Evolutionary conservation across 2,797 vertebrate genomes (phyloP), one percentile per base, ranked within the genome.

Genomic region (Argya squamiceps): DNA sequence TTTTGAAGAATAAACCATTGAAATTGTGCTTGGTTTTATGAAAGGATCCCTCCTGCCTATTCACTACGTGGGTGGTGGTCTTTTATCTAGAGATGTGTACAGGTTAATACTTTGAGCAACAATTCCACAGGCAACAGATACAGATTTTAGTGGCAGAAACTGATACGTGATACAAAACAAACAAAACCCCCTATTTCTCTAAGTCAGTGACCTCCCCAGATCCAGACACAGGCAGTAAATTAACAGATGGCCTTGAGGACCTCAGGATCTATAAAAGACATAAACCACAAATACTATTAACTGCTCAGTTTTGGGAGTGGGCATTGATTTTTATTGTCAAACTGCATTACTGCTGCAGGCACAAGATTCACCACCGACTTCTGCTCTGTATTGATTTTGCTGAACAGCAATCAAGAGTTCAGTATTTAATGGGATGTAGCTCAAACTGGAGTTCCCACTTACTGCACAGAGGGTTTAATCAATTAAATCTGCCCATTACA

Each of bases 241-340:
- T 49, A 81, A 86, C 37, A 86, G 34, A 55, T 65, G 36, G 65
- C 53, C 36, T 62, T 59, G 69, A 75, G 73, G 34, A 76, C 43
- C 37, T 16, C 67, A 39, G 34, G 68, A 94, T 84, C 94, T 50
- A 92, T 82, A 84, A 69, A 71, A 82, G 59, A 60, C 62, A 75
- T 55, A 80, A 89, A 69, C 41, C 46, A 41, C 2, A 0, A 62
- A 80, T 27, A 56, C 29, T 60, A 87, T 74, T 85, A 92, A 94
- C 69, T 89, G 60, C 56, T 78, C 60, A 8, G 58, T 46, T 79
- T 91, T 13, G 26, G 41, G 44, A 49, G 34, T 14, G 10, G 26
- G 34, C 49, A 89, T 64, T 87, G 86, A 93, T 88, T 95, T 89
- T 94, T 68, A 58, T 68, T 91, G 88, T 65, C 62, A 84, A 93